Conservation (phyloP, 2,888 invertebrate genomes). For the Venustoraphidia nigricollis region DNA sequence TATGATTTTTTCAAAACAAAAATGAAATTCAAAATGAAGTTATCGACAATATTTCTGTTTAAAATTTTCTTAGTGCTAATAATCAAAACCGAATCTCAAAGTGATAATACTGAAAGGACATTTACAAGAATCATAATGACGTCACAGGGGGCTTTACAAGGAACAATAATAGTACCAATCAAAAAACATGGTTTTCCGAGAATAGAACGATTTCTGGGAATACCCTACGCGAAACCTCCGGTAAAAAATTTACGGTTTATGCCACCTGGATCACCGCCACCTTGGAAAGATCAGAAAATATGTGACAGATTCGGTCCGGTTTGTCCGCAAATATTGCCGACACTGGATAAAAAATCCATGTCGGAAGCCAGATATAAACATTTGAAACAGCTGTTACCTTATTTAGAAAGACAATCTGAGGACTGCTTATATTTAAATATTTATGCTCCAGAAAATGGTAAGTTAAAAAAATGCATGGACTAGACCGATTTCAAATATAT, state of each 20-base stretch:
- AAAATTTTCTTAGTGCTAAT: background rate
- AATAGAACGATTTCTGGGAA: constrained; percentile 61
- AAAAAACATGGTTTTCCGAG: constrained; percentile 42
- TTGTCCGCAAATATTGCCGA: constrained; percentile 70
- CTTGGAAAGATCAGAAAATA: constrained; percentile 50
- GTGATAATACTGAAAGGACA: constrained; percentile 28
- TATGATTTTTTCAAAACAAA: background rate
- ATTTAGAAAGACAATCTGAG: constrained; percentile 54
- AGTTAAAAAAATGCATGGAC: constrained; percentile 19
- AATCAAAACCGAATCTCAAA: constrained; percentile 14
- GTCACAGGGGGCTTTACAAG: constrained; percentile 52
- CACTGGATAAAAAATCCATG: constrained; percentile 37
- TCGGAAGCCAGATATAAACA: constrained; percentile 52
- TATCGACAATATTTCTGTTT: background rate
- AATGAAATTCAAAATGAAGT: background rate
- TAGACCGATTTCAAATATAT: no score
- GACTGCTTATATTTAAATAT: constrained; percentile 89
- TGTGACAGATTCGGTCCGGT: constrained; percentile 63
- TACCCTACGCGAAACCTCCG: constrained; percentile 72
- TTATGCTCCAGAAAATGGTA: constrained; percentile 76
- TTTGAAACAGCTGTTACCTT: constrained; percentile 54
- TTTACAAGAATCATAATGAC: constrained; percentile 44
- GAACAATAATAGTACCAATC: constrained; percentile 43
- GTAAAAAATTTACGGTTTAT: constrained; percentile 45
- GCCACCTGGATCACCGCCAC: constrained; percentile 53